These are phyloP conservation scores for Phoeniculus purpureus DNA, from an alignment of 2,797 vertebrate species.

Conservation along the genomic window DNA sequence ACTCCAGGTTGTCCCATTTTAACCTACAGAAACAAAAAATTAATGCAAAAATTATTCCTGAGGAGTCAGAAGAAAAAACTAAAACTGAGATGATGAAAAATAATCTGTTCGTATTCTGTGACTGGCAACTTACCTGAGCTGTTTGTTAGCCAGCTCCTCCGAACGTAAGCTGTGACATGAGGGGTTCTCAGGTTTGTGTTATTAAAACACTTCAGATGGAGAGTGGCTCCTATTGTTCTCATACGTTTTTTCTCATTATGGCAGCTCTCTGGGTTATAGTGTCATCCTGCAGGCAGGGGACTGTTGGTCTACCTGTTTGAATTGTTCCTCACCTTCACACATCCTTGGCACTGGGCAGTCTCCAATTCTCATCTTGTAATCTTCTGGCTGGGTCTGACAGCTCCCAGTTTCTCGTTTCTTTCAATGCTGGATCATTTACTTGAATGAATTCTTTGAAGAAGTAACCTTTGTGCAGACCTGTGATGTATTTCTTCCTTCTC, in stretches of 20 bases:
- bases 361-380: neutral
- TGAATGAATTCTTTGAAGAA: neutral
- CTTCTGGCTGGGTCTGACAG: neutral
- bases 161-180: neutral
- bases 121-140: neutral
- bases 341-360: neutral
- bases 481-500: slow-evolving; percentile 1
- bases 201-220: neutral
- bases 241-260: neutral
- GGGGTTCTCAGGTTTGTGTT: neutral
- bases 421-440: neutral
- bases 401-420: neutral
- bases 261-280: neutral
- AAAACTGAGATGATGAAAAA: neutral
- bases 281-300: neutral
- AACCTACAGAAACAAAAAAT: neutral
- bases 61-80: neutral
- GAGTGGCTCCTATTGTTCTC: neutral
- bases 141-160: neutral
- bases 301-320: neutral
- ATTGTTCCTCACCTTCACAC: neutral
- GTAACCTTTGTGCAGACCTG: neutral
- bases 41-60: neutral
- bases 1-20: neutral
- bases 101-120: neutral